phyloP scores from a whole-genome alignment of 2,113 vertebrate species.

The Tachysurus fulvidraco region DNA sequence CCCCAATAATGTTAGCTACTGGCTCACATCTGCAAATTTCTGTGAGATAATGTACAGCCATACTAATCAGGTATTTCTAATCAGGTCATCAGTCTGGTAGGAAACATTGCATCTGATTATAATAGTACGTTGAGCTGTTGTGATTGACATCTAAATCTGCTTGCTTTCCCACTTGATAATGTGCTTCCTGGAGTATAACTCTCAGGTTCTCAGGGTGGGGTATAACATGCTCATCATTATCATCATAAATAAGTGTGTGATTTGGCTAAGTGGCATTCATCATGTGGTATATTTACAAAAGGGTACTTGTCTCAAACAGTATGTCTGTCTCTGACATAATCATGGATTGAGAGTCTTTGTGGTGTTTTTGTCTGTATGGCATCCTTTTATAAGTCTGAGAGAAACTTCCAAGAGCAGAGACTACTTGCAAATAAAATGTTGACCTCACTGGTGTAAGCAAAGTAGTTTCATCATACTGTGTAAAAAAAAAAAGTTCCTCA shows the following conservation, averaged over 20 bases:
- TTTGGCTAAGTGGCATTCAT: conserved; percentile 24
- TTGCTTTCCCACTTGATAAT: conserved; percentile 25
- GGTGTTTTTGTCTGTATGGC: background rate
- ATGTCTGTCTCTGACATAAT: conserved; percentile 10
- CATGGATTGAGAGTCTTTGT: background rate
- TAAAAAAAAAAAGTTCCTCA: background rate
- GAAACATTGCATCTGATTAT: conserved; percentile 16
- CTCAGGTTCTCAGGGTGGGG: conserved; percentile 9
- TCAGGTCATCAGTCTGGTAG: conserved; percentile 17
- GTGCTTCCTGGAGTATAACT: conserved; percentile 4
- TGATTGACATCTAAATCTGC: conserved; percentile 4
- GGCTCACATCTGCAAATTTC: background rate
- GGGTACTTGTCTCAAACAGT: background rate
- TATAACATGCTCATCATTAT: conserved; percentile 4
- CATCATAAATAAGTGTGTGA: conserved; percentile 10
- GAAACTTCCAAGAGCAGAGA: background rate
- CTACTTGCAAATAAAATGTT: background rate
- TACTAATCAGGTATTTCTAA: conserved; percentile 11
- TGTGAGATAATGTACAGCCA: background rate
- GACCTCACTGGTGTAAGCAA: background rate
- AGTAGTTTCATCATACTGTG: too few species aligned
- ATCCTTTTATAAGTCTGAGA: background rate
- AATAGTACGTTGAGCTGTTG: conserved; percentile 1
- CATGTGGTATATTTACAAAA: conserved; percentile 9
- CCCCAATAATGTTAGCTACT: background rate